These are phyloP conservation scores for Tuta absoluta DNA, from an alignment of 2,888 invertebrate genomes.

Conservation along the genomic window DNA sequence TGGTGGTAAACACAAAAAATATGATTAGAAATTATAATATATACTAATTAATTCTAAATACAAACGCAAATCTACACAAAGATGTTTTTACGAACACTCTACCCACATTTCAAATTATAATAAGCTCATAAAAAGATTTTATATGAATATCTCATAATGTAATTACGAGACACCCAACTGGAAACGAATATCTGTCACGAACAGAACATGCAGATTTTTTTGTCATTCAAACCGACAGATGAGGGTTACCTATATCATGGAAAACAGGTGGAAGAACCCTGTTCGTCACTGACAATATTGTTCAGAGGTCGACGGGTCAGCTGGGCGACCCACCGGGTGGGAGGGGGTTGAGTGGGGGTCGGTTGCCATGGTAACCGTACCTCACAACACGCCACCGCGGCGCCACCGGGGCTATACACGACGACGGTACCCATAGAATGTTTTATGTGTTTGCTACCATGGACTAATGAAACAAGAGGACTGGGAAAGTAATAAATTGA, in stretches of 20 bases:
- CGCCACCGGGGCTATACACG: conserved; percentile 57
- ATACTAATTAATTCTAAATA: too few relatives aligned
- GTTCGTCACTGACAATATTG: conserved; percentile 61
- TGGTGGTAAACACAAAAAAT: too few relatives aligned
- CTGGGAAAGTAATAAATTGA: too few relatives aligned
- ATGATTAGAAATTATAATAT: too few relatives aligned
- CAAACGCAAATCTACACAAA: too few relatives aligned
- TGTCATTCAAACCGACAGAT: not conserved
- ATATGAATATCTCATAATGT: not conserved
- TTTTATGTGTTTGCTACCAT: conserved; percentile 67
- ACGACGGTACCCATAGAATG: conserved; percentile 33
- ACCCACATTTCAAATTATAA: too few relatives aligned
- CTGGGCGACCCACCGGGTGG: conserved; percentile 56
- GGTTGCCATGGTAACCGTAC: conserved; percentile 69
- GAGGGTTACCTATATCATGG: conserved; percentile 8
- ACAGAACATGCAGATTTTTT: conserved; percentile 5
- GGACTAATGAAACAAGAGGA: not conserved
- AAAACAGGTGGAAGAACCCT: conserved; percentile 27
- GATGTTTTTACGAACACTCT: too few relatives aligned
- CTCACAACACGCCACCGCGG: conserved; percentile 78
- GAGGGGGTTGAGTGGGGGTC: conserved; percentile 49
- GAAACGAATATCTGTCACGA: conserved; percentile 5
- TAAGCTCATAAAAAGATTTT: not conserved
- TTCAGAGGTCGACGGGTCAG: conserved; percentile 77
- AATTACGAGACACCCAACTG: not conserved